Percentiles rank a stretch among this genome's conserved stretches.
phyloP scores from a whole-genome alignment of 1,140 invertebrate genomes.

The Apis dorsata region DNA sequence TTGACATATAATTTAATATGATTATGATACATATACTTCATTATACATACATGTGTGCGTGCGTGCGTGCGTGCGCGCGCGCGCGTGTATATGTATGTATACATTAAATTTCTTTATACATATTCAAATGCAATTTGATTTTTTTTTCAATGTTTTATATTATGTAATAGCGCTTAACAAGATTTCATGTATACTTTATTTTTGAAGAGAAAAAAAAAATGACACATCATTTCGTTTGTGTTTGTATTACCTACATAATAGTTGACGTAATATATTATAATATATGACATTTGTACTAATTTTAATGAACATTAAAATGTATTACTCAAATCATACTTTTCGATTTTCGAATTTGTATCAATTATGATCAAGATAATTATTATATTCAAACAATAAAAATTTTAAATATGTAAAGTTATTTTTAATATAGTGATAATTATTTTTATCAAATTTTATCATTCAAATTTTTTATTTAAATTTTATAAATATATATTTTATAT shows the following conservation, averaged over 20 bases:
- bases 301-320: neutral
- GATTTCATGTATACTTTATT: neutral
- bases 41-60: neutral
- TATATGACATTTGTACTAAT: neutral
- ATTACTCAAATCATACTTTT: no score
- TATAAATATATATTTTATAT: neutral
- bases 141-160: neutral
- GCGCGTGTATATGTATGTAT: no score
- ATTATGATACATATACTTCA: neutral
- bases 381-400: no score
- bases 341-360: neutral
- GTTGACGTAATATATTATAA: neutral
- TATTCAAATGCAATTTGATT: neutral
- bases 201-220: neutral
- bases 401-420: no score
- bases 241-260: neutral
- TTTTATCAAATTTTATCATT: no score
- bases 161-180: neutral
- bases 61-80: no score
- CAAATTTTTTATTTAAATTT: no score
- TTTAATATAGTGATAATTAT: no score
- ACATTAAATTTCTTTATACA: neutral
- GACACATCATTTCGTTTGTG: neutral
- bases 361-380: no score
- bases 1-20: neutral